Evolutionary conservation across 2,797 vertebrate species (phyloP).

Genomic region (Eurystomus glaucurus): DNA sequence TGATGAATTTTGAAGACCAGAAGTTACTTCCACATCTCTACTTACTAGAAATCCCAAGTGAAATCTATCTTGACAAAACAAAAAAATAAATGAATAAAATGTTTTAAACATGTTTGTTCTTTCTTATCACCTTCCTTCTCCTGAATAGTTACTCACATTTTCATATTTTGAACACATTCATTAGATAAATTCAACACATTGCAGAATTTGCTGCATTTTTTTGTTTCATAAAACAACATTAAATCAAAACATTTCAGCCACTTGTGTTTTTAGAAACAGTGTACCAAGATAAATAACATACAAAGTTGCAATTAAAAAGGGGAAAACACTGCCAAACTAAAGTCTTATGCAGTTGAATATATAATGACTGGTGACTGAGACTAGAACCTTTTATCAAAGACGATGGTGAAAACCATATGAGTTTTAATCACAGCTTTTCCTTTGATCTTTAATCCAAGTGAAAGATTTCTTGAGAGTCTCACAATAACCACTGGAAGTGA

Average conservation of each 20-base stretch:
- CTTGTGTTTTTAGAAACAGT: not conserved
- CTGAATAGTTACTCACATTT: not conserved
- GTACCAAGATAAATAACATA: not conserved
- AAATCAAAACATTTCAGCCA: not conserved
- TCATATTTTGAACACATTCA: not conserved
- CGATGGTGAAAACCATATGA: not conserved
- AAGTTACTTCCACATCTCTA: not conserved
- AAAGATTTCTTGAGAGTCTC: slow-evolving; percentile 2
- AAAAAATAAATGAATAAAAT: fast-evolving
- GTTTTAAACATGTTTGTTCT: not conserved
- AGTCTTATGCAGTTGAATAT: not conserved
- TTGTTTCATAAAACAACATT: not conserved
- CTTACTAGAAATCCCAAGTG: not conserved
- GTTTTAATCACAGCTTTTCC: not conserved
- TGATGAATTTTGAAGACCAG: not conserved
- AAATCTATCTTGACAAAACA: not conserved
- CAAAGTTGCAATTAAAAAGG: not conserved
- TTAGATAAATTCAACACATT: not conserved
- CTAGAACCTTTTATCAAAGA: not conserved
- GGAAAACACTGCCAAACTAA: not conserved
- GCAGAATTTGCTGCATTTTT: not conserved
- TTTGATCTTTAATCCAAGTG: not conserved
- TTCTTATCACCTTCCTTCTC: not conserved
- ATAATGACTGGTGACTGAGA: not conserved
- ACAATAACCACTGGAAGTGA: not conserved